These are phyloP conservation scores for Diaprepes abbreviatus DNA, from an alignment of 2,888 invertebrate genomes.

Conservation along the genomic window DNA sequence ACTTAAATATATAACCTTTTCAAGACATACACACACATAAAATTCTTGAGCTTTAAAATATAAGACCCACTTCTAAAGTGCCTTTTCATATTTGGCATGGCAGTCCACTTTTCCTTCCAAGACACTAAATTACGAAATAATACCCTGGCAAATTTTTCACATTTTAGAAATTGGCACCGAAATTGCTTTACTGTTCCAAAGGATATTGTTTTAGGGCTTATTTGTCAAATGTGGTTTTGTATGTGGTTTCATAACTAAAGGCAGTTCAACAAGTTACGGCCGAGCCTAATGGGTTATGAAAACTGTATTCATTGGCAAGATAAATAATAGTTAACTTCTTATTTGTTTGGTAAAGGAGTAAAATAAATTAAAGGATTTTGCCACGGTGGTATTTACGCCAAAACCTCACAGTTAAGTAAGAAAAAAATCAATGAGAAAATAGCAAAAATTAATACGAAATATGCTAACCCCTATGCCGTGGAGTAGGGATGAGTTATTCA, in stretches of 20 bases:
- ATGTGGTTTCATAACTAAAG: constrained; percentile 3
- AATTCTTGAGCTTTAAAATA: constrained; percentile 24
- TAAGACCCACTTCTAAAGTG: constrained; percentile 35
- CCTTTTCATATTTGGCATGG: constrained; percentile 44
- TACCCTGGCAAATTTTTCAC: constrained; percentile 45
- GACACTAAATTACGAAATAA: constrained; percentile 41
- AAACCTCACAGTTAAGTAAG: too few species aligned
- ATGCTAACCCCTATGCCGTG: too few species aligned
- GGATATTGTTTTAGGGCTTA: constrained; percentile 34
- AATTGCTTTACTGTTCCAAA: constrained; percentile 31
- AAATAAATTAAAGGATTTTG: too few species aligned
- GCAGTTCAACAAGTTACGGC: constrained; percentile 23
- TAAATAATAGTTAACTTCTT: too few species aligned
- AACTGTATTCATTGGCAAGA: neutral
- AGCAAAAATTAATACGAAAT: too few species aligned
- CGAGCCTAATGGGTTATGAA: neutral
- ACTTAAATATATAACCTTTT: constrained; percentile 8
- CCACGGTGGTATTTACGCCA: too few species aligned
- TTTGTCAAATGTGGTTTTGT: constrained; percentile 29
- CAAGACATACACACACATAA: constrained; percentile 7
- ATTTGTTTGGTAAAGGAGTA: too few species aligned
- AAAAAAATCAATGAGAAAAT: too few species aligned
- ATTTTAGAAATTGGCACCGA: constrained; percentile 46
- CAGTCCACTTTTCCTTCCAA: constrained; percentile 40
- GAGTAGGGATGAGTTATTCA: too few species aligned